These are phyloP conservation scores for Parasteatoda tepidariorum DNA, from an alignment of 1,140 invertebrate genomes.

Conservation along the genomic window DNA sequence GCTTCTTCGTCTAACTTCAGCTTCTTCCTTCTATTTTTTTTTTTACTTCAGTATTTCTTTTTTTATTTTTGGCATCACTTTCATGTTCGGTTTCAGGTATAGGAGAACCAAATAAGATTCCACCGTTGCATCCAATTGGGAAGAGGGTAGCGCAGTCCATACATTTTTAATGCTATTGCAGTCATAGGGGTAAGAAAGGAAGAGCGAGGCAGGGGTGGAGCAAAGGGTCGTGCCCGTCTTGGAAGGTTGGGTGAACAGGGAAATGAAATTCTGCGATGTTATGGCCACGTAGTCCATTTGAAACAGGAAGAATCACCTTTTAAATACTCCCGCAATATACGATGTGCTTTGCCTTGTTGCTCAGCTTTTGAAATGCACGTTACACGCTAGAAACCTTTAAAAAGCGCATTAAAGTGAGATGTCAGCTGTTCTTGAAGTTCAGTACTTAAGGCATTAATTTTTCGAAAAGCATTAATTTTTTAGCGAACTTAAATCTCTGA, in stretches of 20 bases:
- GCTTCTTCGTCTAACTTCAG: too few species aligned
- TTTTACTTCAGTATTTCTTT: not conserved
- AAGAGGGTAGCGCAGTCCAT: not conserved
- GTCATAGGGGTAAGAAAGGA: not conserved
- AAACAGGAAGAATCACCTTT: not conserved
- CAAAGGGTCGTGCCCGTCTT: not conserved
- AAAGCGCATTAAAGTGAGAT: too few species aligned
- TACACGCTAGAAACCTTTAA: too few species aligned
- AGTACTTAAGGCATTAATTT: too few species aligned
- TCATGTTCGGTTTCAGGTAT: not conserved
- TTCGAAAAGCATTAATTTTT: too few species aligned
- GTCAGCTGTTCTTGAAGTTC: too few species aligned
- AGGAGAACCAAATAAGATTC: not conserved
- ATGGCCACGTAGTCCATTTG: slow-evolving; percentile 18
- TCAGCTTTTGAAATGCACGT: too few species aligned
- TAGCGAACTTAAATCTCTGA: too few species aligned
- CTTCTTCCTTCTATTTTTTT: not conserved
- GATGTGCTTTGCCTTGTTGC: not conserved
- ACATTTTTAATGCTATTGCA: slow-evolving; percentile 18
- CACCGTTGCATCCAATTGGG: not conserved
- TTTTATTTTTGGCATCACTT: not conserved
- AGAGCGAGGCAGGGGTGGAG: not conserved
- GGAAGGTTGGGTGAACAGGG: not conserved
- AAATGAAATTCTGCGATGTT: not conserved
- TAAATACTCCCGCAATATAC: not conserved